Percentiles rank a stretch among this genome's conserved stretches.
Evolutionary conservation across 2,113 vertebrate species (phyloP).

Genomic region (Empidonax alnorum): DNA sequence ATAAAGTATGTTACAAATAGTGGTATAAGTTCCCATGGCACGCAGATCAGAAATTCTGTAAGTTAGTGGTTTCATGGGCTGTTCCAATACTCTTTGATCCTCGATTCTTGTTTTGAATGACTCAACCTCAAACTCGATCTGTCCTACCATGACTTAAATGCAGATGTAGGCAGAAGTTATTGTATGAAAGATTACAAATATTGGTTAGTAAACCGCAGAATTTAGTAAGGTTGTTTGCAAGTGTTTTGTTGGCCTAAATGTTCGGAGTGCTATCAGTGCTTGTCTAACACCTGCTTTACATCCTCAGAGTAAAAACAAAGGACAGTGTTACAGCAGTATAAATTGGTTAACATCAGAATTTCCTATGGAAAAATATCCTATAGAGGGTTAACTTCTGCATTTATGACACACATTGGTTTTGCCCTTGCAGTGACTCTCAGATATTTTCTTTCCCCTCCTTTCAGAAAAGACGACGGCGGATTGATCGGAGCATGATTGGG

Average conservation of each 20-base stretch:
- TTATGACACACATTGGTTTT: neutral
- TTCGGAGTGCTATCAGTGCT: neutral
- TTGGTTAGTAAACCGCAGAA: neutral
- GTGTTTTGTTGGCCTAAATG: neutral
- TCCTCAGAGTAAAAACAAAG: neutral
- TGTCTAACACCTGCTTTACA: neutral
- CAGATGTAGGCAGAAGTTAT: neutral
- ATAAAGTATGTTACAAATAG: neutral
- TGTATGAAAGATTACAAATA: neutral
- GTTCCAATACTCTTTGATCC: neutral
- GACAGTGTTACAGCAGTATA: neutral
- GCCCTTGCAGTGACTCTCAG: neutral
- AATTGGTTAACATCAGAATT: neutral
- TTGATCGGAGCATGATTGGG: slow-evolving; percentile 91
- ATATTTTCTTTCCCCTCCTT: neutral
- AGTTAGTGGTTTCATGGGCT: neutral
- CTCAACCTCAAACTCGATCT: neutral
- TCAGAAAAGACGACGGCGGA: slow-evolving; percentile 86
- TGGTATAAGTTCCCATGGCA: neutral
- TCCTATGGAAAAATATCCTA: neutral
- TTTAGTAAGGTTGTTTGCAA: neutral
- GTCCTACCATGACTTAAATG: neutral
- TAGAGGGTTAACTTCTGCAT: neutral
- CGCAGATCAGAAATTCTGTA: neutral
- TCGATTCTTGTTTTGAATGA: neutral